Percentiles rank a stretch among this genome's conserved stretches.
Conservation (phyloP, 2,797 vertebrate genomes). For the Hemitrygon akajei region DNA sequence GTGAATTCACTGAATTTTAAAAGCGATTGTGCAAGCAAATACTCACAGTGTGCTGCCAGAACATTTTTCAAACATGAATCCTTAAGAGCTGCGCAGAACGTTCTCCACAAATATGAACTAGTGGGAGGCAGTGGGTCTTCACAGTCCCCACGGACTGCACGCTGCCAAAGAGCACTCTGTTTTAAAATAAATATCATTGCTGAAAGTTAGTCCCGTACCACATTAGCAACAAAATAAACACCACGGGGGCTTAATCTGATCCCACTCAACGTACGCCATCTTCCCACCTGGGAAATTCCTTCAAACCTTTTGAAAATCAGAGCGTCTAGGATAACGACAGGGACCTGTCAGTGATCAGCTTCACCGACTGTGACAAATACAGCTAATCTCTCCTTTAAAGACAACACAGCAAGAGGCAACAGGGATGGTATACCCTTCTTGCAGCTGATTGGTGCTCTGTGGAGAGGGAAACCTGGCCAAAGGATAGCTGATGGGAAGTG, state of each 20-base stretch:
- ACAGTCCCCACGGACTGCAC: neutral
- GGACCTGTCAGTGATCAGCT: too few relatives aligned
- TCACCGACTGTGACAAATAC: too few relatives aligned
- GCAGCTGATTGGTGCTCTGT: neutral
- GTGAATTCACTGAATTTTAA: neutral
- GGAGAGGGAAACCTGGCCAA: neutral
- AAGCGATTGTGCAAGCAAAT: neutral
- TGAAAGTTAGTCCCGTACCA: too few relatives aligned
- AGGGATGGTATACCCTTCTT: neutral
- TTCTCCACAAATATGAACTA: neutral
- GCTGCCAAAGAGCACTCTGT: neutral
- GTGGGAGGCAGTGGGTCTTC: too few relatives aligned
- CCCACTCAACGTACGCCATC: too few relatives aligned
- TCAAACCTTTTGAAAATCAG: too few relatives aligned
- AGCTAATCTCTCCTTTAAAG: neutral
- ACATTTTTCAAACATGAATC: neutral
- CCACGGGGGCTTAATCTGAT: too few relatives aligned
- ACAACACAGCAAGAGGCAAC: neutral
- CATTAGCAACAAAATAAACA: too few relatives aligned
- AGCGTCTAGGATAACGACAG: too few relatives aligned
- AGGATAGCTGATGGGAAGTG: neutral
- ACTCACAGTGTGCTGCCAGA: neutral
- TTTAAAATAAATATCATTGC: neutral
- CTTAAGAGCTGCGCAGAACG: neutral
- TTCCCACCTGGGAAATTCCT: too few relatives aligned